Evolutionary conservation across 37 sponge, comb jelly and placozoan genomes (phyloP).

Genomic region (Theonella swinhoei): DNA sequence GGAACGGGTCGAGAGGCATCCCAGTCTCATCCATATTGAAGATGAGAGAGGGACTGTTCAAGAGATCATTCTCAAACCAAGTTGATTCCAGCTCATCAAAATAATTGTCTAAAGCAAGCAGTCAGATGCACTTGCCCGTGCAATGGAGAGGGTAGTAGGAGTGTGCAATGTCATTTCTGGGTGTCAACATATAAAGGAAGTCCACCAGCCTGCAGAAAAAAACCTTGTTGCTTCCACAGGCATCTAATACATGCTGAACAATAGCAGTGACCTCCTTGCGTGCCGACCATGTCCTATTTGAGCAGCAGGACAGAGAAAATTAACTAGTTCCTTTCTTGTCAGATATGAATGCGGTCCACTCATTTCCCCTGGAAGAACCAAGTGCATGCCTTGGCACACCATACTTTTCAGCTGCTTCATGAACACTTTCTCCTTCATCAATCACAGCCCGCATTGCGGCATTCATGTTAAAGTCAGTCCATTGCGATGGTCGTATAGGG

Average conservation of each 20-base stretch:
- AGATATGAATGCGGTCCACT: constrained; percentile 12
- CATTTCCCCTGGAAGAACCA: constrained; percentile 16
- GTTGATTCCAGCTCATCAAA: constrained; percentile 25
- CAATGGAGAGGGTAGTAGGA: constrained; percentile 13
- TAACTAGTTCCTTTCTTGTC: not conserved
- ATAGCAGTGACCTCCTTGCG: constrained; percentile 14
- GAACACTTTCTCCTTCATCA: not conserved
- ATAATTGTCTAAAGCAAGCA: not conserved
- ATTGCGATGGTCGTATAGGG: too few species aligned
- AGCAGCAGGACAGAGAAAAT: not conserved
- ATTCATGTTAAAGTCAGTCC: too few species aligned
- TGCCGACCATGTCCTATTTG: constrained; percentile 21
- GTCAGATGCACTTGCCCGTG: constrained; percentile 15
- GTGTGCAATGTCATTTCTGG: constrained; percentile 8
- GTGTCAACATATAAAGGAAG: not conserved
- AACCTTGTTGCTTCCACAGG: not conserved
- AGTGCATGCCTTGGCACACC: constrained; percentile 20
- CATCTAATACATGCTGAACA: not conserved
- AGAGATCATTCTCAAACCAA: constrained; percentile 12
- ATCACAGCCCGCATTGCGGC: not conserved
- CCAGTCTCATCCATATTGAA: too few species aligned
- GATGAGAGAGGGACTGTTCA: too few species aligned
- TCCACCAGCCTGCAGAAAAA: constrained; percentile 9
- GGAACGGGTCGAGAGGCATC: too few species aligned
- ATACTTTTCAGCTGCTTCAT: constrained; percentile 17